These are phyloP conservation scores for Phacellophora camtschatica DNA, from an alignment of 30 jellyfish, hydroid and myxozoan genomes.

Conservation along the genomic window DNA sequence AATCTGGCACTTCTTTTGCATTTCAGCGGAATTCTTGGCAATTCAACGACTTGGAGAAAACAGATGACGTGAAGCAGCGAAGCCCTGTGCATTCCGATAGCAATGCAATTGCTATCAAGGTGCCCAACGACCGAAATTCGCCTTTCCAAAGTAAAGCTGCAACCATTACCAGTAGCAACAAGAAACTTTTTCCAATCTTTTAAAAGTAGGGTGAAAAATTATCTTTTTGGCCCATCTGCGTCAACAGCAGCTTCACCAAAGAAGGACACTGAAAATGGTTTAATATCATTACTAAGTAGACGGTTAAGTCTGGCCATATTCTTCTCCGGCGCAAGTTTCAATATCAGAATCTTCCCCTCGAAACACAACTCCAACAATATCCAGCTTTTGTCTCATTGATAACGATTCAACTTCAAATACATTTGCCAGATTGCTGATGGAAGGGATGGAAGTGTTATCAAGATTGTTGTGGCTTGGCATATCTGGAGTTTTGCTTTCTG, in stretches of 20 bases:
- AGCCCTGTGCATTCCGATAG: neutral
- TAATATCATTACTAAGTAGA: neutral
- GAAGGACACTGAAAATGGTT: neutral
- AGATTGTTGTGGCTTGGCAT: neutral
- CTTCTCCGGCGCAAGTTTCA: neutral
- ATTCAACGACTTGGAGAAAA: neutral
- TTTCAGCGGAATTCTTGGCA: neutral
- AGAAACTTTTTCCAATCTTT: neutral
- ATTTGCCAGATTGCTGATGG: neutral
- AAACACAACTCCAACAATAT: neutral
- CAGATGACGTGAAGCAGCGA: neutral
- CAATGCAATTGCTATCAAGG: neutral
- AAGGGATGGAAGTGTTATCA: too few species aligned
- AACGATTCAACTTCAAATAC: neutral
- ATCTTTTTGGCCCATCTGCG: conserved; percentile 6
- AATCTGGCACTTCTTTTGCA: neutral
- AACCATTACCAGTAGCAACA: neutral
- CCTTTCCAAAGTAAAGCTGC: neutral
- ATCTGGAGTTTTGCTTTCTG: neutral
- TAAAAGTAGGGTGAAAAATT: neutral
- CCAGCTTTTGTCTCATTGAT: neutral
- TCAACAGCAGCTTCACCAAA: conserved; percentile 11
- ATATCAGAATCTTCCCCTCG: neutral
- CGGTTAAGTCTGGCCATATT: neutral
- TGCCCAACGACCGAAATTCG: neutral